These are phyloP conservation scores for Anastatus disparis DNA, from an alignment of 1,140 invertebrate species.

Conservation along the genomic window DNA sequence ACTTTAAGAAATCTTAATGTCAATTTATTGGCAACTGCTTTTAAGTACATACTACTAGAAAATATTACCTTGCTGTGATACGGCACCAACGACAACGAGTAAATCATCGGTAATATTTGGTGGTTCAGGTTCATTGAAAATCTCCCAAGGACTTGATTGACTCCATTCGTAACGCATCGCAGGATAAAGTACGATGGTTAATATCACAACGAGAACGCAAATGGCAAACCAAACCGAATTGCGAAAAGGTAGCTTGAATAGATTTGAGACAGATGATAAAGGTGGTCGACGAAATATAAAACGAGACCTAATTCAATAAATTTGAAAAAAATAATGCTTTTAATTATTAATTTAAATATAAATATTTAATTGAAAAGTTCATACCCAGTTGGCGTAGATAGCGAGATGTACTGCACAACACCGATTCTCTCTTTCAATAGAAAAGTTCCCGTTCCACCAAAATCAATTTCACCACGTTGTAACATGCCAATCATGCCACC, in stretches of 20 bases:
- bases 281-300: constrained; percentile 76
- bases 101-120: constrained; percentile 52
- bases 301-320: not conserved
- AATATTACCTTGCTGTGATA: constrained; percentile 54
- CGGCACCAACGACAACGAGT: constrained; percentile 52
- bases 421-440: constrained; percentile 70
- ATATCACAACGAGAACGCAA: constrained; percentile 56
- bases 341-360: no score
- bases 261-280: constrained; percentile 74
- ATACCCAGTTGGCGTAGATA: constrained; percentile 69
- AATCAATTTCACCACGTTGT: constrained; percentile 69
- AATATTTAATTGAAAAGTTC: no score
- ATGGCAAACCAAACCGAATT: constrained; percentile 70
- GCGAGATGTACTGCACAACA: constrained; percentile 71
- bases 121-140: not conserved
- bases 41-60: no score
- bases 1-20: no score
- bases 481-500: constrained; percentile 74
- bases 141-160: constrained; percentile 44
- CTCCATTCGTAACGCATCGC: constrained; percentile 26
- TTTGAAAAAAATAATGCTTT: no score
- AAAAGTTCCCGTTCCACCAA: constrained; percentile 74
- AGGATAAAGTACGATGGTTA: constrained; percentile 61
- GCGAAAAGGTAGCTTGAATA: constrained; percentile 73
- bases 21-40: no score